Evolutionary conservation across 2,797 vertebrate species (phyloP).

Genomic region (Staurois parvus): DNA sequence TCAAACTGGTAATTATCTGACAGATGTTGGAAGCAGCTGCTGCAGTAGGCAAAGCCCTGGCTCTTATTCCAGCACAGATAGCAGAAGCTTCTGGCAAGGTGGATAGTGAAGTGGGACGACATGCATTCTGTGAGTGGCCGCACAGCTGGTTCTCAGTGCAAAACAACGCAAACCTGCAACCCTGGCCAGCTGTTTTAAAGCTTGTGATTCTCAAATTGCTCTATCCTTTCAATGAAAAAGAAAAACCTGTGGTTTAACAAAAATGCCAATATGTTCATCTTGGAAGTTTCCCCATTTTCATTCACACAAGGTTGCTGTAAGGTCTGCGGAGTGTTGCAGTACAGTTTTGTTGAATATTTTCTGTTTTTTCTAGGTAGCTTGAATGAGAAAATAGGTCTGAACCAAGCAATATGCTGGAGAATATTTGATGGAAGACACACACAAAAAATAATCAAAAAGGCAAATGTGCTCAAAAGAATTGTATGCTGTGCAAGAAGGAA

Average conservation of each 20-base stretch:
- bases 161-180: conserved; percentile 68
- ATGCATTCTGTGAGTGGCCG: conserved; percentile 68
- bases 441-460: background rate
- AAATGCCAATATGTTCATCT: conserved; percentile 56
- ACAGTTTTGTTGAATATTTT: background rate
- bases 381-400: background rate
- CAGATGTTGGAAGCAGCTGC: conserved; percentile 77
- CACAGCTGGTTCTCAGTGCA: conserved; percentile 69
- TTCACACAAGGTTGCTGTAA: conserved; percentile 11
- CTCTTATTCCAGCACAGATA: conserved; percentile 70
- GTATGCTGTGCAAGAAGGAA: no score
- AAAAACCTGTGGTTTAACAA: conserved; percentile 19
- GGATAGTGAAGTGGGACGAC: conserved; percentile 68
- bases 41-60: conserved; percentile 65
- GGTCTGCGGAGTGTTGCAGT: conserved; percentile 3
- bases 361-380: background rate
- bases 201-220: conserved; percentile 64
- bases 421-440: background rate
- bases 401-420: background rate
- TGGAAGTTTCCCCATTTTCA: conserved; percentile 51
- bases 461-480: background rate
- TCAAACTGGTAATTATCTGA: conserved; percentile 74
- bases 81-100: conserved; percentile 72
- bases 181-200: conserved; percentile 67
- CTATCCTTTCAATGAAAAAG: conserved; percentile 55